Conservation (phyloP, 2,797 vertebrate genomes). For the Catamblyrhynchus diadema region DNA sequence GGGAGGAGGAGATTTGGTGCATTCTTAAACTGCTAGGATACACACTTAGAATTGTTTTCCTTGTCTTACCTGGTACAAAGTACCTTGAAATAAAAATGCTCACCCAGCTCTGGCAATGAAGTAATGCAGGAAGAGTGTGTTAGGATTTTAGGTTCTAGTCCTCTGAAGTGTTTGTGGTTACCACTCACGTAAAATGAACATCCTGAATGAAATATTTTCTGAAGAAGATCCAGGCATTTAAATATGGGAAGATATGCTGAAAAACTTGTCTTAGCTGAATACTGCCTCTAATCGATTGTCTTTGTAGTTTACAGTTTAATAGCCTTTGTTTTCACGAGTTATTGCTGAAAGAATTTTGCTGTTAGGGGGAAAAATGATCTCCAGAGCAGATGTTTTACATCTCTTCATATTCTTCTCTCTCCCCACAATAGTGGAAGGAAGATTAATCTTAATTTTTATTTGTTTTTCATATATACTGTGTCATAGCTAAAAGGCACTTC, state of each 20-base stretch:
- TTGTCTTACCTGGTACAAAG: neutral
- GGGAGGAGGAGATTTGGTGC: neutral
- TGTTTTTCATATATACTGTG: slow-evolving; percentile 69
- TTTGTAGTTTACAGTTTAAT: slow-evolving; percentile 60
- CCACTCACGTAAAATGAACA: slow-evolving; percentile 7
- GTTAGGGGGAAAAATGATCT: slow-evolving; percentile 54
- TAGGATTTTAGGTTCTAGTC: neutral
- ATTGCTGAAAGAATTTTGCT: slow-evolving; percentile 57
- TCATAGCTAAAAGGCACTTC: slow-evolving; percentile 68
- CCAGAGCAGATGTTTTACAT: slow-evolving; percentile 57
- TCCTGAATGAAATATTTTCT: neutral
- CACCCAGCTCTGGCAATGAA: neutral
- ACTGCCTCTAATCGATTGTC: slow-evolving; percentile 44
- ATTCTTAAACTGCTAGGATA: neutral
- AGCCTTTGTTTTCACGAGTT: slow-evolving; percentile 55
- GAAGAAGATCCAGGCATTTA: neutral
- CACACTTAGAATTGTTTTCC: neutral
- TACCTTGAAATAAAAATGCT: neutral
- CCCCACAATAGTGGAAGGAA: slow-evolving; percentile 58
- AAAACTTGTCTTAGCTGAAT: slow-evolving; percentile 39
- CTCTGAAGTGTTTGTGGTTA: neutral
- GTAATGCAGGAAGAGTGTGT: neutral
- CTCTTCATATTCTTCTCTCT: slow-evolving; percentile 54
- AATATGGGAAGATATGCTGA: slow-evolving; percentile 22
- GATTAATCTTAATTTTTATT: slow-evolving; percentile 71